Conservation (phyloP, 2,113 vertebrate species). For the Hoplias malabaricus region DNA sequence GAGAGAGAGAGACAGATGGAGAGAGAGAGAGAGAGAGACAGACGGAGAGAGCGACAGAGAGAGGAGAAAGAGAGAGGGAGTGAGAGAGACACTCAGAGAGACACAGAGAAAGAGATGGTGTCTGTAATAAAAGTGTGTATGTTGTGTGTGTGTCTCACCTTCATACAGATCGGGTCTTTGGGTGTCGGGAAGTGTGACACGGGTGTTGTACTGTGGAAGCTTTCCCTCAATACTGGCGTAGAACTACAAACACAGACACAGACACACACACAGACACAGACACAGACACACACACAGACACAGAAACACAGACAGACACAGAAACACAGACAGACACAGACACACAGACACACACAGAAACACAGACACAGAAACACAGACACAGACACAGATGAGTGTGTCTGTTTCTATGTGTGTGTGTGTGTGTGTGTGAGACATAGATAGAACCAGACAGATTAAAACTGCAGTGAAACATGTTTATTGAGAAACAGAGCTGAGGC, state of each 20-base stretch:
- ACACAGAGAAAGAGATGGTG: no score
- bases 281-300: background rate
- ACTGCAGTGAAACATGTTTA: background rate
- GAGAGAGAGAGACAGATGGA: no score
- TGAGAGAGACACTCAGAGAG: no score
- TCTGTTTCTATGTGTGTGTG: no score
- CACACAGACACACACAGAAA: background rate
- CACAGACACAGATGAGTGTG: no score
- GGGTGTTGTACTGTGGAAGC: slow-evolving; percentile 77
- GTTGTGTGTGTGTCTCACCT: slow-evolving; percentile 68
- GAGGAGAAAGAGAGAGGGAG: no score
- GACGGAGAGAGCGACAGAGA: no score
- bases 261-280: background rate
- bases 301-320: background rate
- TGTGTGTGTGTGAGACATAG: no score
- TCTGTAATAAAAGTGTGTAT: background rate
- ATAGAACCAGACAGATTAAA: no score
- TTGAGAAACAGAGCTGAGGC: no score
- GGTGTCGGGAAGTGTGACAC: slow-evolving; percentile 67
- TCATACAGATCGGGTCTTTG: slow-evolving; percentile 66
- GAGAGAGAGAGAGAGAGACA: no score
- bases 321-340: background rate
- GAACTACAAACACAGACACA: slow-evolving; percentile 66
- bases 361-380: no score
- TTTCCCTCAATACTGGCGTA: slow-evolving; percentile 75